These are phyloP conservation scores for Paracyclopina nana DNA, from an alignment of 1,140 invertebrate genomes.

Conservation along the genomic window DNA sequence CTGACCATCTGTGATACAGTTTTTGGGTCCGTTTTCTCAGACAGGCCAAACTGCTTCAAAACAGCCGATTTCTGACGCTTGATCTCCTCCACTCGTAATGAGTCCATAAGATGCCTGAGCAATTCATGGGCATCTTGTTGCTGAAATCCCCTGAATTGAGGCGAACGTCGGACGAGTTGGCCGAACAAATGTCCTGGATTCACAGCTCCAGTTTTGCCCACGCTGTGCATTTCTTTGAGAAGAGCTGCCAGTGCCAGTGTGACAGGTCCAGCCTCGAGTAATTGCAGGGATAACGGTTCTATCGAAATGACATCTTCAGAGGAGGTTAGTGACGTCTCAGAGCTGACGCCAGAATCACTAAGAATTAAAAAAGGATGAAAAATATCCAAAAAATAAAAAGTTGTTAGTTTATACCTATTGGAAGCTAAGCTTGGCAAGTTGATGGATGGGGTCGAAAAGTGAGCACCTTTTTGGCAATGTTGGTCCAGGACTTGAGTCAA, in stretches of 20 bases:
- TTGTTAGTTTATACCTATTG: too few relatives aligned
- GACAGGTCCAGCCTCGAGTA: conserved; percentile 46
- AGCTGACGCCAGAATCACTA: too few relatives aligned
- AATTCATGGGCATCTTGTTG: conserved; percentile 89
- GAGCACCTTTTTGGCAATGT: conserved; percentile 37
- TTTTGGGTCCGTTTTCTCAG: conserved; percentile 40
- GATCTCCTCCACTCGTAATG: conserved; percentile 41
- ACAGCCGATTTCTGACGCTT: conserved; percentile 54
- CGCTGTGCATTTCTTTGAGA: conserved; percentile 42
- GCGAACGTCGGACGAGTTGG: conserved; percentile 47
- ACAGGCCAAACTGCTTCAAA: conserved; percentile 43
- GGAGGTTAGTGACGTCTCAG: too few relatives aligned
- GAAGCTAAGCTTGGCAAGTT: not conserved
- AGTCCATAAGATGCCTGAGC: conserved; percentile 43
- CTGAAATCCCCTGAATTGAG: conserved; percentile 73
- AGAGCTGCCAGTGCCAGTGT: conserved; percentile 44
- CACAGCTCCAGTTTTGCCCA: conserved; percentile 26
- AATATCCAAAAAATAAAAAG: too few relatives aligned
- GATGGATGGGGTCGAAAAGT: conserved; percentile 29
- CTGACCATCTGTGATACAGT: conserved; percentile 30
- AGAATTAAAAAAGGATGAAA: too few relatives aligned
- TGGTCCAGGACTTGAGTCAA: conserved; percentile 44
- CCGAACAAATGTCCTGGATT: conserved; percentile 49
- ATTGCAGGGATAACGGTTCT: conserved; percentile 28
- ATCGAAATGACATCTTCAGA: not conserved